Conservation (phyloP, 2,113 vertebrate genomes). For the Chrysochloris asiatica region DNA sequence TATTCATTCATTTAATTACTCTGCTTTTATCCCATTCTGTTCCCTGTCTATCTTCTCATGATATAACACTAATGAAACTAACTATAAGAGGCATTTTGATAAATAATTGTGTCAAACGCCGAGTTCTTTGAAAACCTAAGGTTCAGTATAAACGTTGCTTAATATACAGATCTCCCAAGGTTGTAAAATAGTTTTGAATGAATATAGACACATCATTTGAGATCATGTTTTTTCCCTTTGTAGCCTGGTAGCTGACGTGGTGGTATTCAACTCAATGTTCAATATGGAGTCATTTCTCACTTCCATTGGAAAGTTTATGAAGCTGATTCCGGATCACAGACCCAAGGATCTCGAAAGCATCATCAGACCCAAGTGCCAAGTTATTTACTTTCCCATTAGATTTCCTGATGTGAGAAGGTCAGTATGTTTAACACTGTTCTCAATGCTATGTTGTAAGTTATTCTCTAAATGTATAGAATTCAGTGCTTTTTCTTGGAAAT, state of each 20-base stretch:
- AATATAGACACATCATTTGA: slow-evolving; percentile 10
- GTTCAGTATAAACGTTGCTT: not conserved
- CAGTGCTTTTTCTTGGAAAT: slow-evolving; percentile 64
- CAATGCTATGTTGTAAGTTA: slow-evolving; percentile 73
- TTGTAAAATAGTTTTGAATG: slow-evolving; percentile 30
- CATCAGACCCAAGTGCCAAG: slow-evolving; percentile 93
- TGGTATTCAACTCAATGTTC: slow-evolving; percentile 93
- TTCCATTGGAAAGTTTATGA: slow-evolving; percentile 92
- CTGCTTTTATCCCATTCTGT: not conserved
- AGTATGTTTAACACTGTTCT: slow-evolving; percentile 79
- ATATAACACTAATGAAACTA: slow-evolving; percentile 6
- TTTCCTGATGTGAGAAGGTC: slow-evolving; percentile 94
- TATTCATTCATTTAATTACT: not conserved
- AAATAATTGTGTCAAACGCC: not conserved
- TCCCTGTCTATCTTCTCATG: not conserved
- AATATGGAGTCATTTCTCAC: slow-evolving; percentile 98
- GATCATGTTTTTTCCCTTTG: slow-evolving; percentile 63
- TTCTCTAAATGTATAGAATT: slow-evolving; percentile 68
- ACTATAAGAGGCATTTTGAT: not conserved
- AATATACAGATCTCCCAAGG: not conserved
- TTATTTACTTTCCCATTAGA: slow-evolving; percentile 93
- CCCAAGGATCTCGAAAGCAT: slow-evolving; percentile 90
- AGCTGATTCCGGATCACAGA: slow-evolving; percentile 95
- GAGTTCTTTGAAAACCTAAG: slow-evolving; percentile 6
- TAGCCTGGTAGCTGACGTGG: slow-evolving; percentile 94